Evolutionary conservation across 2,888 invertebrate genomes (phyloP), one percentile per base, ranked within the genome.

Genomic region (Electrophaes corylata): DNA sequence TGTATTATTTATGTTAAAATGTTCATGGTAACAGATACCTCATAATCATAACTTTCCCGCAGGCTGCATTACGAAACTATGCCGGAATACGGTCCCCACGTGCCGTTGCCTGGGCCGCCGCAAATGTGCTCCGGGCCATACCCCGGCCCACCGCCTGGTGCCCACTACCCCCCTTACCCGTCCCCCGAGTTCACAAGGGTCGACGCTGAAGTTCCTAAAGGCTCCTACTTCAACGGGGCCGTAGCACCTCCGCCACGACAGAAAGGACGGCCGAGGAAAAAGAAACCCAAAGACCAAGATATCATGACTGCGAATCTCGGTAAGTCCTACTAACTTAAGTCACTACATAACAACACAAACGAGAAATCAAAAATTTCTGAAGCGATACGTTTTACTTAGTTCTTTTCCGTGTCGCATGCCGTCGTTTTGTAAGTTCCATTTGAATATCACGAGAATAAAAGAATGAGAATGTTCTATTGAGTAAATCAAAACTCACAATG

Each of bases 191-290:
- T 88, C 88, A 88, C 75, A 81, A 93, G 88, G 83, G 92, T 83
- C 54, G 91, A 87, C 57, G 79, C 79, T 45, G 90, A 86, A 72
- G 84, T 86, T 76, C 84, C 89, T 86, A 93, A 91, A 84, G 93
- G 83, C 69, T 83, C 91, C 47, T 93, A 93, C 80, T 94, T 93
- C 81, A 93, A 93, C 71, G 93, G 94, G 8, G 86, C 91, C 53
- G 62, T 88, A 5, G 86, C 88, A 35, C 90, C 91, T 47, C 93
- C 94, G n/a, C 96, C 97, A 4, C 93, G 97, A 71, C 98, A 98
- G 86, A 98, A 98, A 93, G 98, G 98, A 8, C 93, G 98, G 69
- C 98, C 98, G 31, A 93, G 98, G 81, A 98, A 98, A 92, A 93
- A 98, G 93, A 98, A 98, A 87, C 97, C 96, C 50, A 97, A 97